Percentiles rank a stretch among this genome's conserved stretches.
These are phyloP conservation scores for Sclerodermus sp. DNA, from an alignment of 2,888 invertebrate species.

Conservation along the genomic window DNA sequence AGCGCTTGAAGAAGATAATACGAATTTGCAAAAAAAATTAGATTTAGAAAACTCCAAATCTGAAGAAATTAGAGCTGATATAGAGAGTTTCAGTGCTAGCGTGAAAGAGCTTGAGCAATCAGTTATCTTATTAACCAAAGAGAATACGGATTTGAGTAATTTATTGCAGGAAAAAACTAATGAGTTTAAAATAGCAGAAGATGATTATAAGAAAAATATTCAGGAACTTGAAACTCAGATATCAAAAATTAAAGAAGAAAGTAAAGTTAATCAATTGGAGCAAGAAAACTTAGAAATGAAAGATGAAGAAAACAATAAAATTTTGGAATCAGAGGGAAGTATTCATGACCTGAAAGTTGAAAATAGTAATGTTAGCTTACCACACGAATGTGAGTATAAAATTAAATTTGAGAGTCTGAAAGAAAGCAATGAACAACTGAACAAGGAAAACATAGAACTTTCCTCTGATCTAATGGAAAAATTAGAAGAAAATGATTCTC, in stretches of 20 bases:
- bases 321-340: conserved; percentile 17
- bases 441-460: conserved; percentile 37
- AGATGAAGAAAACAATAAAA: conserved; percentile 29
- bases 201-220: conserved; percentile 29
- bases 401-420: conserved; percentile 16
- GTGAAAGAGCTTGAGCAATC: conserved; percentile 41
- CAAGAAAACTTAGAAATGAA: conserved; percentile 20
- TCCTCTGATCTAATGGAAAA: conserved; percentile 41
- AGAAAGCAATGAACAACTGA: conserved; percentile 26
- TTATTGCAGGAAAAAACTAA: conserved; percentile 37
- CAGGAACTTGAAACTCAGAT: conserved; percentile 33
- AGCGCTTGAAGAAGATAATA: conserved; percentile 36
- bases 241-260: conserved; percentile 23
- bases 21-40: conserved; percentile 31
- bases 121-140: conserved; percentile 38
- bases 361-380: not conserved
- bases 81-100: conserved; percentile 39
- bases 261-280: not conserved
- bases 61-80: conserved; percentile 40
- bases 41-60: conserved; percentile 37
- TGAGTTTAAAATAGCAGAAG: conserved; percentile 20
- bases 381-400: not conserved
- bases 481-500: conserved; percentile 40
- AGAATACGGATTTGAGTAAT: conserved; percentile 42
- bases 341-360: not conserved